A percentile compares a stretch with the other conserved stretches of the same genome.
phyloP scores from a whole-genome alignment of 2,888 invertebrate genomes.

The Platycheirus rosarum region DNA sequence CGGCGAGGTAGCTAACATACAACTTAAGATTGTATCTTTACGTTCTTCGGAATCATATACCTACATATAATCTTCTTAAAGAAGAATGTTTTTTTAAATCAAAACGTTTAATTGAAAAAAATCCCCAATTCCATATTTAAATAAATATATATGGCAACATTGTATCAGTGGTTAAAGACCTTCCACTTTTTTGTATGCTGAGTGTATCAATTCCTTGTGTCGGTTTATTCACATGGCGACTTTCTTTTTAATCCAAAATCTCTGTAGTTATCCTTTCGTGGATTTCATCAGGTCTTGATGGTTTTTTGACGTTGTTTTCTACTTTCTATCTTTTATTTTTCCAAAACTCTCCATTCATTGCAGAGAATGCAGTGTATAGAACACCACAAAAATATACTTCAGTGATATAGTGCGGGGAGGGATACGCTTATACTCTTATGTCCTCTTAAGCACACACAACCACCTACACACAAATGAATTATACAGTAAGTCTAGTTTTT shows the following conservation, averaged over 20 bases:
- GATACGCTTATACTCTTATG: constrained; percentile 68
- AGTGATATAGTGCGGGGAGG: neutral
- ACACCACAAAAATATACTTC: neutral
- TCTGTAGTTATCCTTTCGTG: constrained; percentile 72
- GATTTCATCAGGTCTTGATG: constrained; percentile 72
- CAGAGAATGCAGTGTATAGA: constrained; percentile 7
- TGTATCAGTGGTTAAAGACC: neutral
- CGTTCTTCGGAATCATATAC: too few relatives aligned
- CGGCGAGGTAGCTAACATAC: too few relatives aligned
- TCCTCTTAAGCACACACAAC: constrained; percentile 43
- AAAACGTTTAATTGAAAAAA: too few relatives aligned
- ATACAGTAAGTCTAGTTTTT: constrained; percentile 47
- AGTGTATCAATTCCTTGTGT: constrained; percentile 40
- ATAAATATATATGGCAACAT: constrained; percentile 1
- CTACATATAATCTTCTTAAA: too few relatives aligned
- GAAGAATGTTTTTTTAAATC: too few relatives aligned
- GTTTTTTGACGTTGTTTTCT: constrained; percentile 68
- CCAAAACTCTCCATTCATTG: constrained; percentile 23
- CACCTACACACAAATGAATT: constrained; percentile 25
- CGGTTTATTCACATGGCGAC: constrained; percentile 55
- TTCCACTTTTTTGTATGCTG: neutral
- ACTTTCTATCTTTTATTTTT: constrained; percentile 9
- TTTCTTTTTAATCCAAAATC: constrained; percentile 72
- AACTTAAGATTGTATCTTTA: too few relatives aligned
- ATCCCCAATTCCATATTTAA: too few relatives aligned